Conservation (phyloP, 2,797 vertebrate genomes). For the Myotis planiceps region DNA sequence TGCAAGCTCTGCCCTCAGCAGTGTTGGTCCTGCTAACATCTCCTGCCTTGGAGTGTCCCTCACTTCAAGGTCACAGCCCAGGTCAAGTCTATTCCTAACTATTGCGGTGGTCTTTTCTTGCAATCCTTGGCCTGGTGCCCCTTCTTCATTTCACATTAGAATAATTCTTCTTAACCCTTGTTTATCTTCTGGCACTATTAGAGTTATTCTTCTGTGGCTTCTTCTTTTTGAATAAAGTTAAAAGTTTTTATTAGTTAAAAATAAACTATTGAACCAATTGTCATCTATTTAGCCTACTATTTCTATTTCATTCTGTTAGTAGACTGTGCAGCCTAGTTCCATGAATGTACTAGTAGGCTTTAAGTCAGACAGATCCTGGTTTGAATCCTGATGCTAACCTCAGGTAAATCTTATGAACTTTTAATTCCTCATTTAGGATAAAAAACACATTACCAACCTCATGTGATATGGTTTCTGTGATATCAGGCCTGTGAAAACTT, state of each 20-base stretch:
- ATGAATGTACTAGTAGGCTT: not conserved
- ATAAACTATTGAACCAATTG: not conserved
- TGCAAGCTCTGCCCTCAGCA: not conserved
- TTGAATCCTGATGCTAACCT: not conserved
- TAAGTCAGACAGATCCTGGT: not conserved
- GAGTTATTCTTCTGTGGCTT: not conserved
- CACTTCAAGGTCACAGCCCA: not conserved
- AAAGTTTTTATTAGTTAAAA: not conserved
- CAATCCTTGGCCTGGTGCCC: not conserved
- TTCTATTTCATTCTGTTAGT: not conserved
- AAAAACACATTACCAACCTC: not conserved
- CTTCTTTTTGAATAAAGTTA: constrained; percentile 20
- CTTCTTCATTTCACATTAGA: not conserved
- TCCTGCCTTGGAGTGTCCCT: not conserved
- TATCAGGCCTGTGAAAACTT: not conserved
- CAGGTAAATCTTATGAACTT: not conserved
- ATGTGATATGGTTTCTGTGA: not conserved
- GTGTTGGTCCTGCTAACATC: not conserved
- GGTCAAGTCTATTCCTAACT: not conserved
- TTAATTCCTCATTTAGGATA: not conserved
- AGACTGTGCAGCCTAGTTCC: not conserved
- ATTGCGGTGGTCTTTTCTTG: not conserved
- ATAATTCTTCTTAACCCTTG: not conserved
- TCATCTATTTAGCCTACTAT: not conserved
- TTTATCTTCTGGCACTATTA: not conserved